phyloP scores from a whole-genome alignment of 1,140 invertebrate genomes.

The Potamilus streckersoni region DNA sequence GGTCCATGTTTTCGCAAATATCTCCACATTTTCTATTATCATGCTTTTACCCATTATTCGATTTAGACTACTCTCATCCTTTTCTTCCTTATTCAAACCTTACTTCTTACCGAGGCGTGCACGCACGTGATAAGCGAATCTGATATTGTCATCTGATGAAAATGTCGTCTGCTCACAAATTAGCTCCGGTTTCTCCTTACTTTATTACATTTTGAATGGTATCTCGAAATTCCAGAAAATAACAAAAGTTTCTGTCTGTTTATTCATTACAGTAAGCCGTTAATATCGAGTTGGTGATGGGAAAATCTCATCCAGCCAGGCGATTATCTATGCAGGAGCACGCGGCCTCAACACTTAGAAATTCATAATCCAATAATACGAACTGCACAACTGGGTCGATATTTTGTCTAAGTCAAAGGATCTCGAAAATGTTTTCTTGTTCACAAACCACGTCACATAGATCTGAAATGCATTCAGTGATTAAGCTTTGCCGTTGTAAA shows the following conservation, averaged over 20 bases:
- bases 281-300: conserved; percentile 29
- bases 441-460: no score
- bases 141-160: conserved; percentile 20
- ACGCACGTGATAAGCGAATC: conserved; percentile 24
- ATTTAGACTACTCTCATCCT: no score
- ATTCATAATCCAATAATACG: conserved; percentile 31
- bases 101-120: no score
- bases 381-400: neutral
- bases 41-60: no score
- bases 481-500: no score
- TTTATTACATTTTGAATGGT: conserved; percentile 34
- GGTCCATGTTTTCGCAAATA: no score
- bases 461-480: no score
- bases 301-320: conserved; percentile 19
- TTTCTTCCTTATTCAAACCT: no score
- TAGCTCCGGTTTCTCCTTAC: conserved; percentile 19
- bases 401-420: no score
- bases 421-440: no score
- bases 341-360: conserved; percentile 16
- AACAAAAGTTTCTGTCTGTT: conserved; percentile 33
- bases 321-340: conserved; percentile 31
- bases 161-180: conserved; percentile 32
- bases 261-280: conserved; percentile 33
- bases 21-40: no score
- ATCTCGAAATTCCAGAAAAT: conserved; percentile 34